These are phyloP conservation scores for Amphipoea lucens DNA, from an alignment of 2,888 invertebrate species.

Conservation along the genomic window DNA sequence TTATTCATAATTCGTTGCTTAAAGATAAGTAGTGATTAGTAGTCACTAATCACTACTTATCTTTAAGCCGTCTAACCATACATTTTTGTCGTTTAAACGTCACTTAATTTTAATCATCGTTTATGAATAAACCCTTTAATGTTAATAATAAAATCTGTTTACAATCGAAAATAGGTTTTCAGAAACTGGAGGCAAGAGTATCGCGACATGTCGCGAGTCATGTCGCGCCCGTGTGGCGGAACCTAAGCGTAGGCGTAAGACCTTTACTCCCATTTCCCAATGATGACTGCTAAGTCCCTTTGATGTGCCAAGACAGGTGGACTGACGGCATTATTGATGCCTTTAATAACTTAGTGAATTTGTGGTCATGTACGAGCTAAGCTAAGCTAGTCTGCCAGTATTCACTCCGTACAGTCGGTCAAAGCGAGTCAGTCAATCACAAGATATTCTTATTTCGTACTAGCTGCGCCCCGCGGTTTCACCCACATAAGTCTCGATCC, in stretches of 20 bases:
- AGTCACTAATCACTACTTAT: too few species aligned
- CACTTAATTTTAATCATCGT: background rate
- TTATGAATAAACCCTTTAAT: background rate
- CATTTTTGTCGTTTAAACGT: background rate
- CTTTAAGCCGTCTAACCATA: background rate
- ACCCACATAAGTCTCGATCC: too few species aligned
- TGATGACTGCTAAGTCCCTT: conserved; percentile 30
- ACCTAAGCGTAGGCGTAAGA: background rate
- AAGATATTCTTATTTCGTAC: too few species aligned
- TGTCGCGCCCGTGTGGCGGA: background rate
- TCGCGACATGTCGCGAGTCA: background rate
- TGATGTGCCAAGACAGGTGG: conserved; percentile 7
- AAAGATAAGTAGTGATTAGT: too few species aligned
- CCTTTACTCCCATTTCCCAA: conserved; percentile 16
- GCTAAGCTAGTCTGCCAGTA: background rate
- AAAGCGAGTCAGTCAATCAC: background rate
- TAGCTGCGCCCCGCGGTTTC: too few species aligned
- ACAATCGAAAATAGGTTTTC: background rate
- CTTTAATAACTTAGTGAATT: conserved; percentile 26
- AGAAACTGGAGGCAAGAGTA: background rate
- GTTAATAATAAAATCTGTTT: background rate
- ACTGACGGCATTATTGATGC: conserved; percentile 31
- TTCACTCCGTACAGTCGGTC: background rate
- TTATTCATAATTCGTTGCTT: too few species aligned
- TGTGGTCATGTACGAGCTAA: conserved; percentile 2